Conservation (phyloP, 2,888 invertebrate genomes). For the Micropterix aruncella region DNA sequence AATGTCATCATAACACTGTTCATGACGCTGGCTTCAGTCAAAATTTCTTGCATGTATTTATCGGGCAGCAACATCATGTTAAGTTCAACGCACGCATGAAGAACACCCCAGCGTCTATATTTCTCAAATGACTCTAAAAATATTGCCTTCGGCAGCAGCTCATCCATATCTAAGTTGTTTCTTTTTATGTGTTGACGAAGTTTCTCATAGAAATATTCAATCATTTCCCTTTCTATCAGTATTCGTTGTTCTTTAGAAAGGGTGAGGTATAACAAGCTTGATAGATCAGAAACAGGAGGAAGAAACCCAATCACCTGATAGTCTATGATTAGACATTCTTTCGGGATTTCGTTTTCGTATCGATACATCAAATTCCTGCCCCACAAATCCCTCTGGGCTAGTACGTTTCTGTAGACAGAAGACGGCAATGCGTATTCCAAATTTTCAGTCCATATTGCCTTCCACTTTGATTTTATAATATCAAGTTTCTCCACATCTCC, state of each 20-base stretch:
- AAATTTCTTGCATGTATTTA: neutral
- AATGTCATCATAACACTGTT: neutral
- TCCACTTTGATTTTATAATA: neutral
- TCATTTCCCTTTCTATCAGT: neutral
- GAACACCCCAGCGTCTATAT: neutral
- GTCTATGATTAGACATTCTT: neutral
- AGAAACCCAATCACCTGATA: neutral
- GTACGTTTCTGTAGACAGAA: neutral
- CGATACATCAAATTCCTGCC: neutral
- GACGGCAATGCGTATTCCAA: neutral
- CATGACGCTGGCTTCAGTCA: neutral
- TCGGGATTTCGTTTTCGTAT: neutral
- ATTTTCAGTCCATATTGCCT: neutral
- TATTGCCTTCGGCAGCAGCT: neutral
- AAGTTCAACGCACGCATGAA: neutral
- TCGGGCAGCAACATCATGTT: neutral
- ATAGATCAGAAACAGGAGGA: neutral
- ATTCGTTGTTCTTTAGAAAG: neutral
- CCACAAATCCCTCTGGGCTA: neutral
- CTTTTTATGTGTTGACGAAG: neutral
- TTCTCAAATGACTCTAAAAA: neutral
- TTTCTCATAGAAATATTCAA: neutral
- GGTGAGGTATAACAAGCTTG: neutral
- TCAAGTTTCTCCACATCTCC: neutral
- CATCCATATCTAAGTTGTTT: neutral